Evolutionary conservation across 2,888 invertebrate genomes (phyloP).

Genomic region (Acanthococcus lagerstroemiae): DNA sequence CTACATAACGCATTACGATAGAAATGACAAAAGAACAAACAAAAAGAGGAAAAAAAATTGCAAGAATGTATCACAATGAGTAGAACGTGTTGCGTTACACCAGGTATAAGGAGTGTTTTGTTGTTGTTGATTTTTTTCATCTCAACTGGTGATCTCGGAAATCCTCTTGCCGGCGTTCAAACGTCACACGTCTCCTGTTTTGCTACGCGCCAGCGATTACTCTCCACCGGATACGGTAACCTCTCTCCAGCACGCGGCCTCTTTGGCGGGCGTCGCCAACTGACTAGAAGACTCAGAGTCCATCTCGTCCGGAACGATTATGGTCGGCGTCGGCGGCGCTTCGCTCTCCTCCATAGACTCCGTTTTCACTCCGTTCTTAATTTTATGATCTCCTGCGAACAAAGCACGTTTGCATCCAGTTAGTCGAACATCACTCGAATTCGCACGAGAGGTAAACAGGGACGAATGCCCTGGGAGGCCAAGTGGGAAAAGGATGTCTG

Average conservation of each 20-base stretch:
- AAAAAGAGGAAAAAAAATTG: conserved; percentile 13
- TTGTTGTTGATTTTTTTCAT: no score
- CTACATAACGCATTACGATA: background rate
- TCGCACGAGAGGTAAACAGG: background rate
- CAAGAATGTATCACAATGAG: conserved; percentile 8
- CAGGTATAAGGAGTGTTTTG: no score
- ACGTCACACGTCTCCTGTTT: no score
- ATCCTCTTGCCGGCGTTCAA: no score
- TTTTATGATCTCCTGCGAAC: conserved; percentile 18
- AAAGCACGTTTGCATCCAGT: background rate
- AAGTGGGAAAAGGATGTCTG: background rate
- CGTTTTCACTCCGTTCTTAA: conserved; percentile 7
- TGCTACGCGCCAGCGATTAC: no score
- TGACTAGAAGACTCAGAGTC: conserved; percentile 25
- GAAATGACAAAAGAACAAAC: conserved; percentile 5
- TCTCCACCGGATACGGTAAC: conserved; percentile 28
- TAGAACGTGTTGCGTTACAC: background rate
- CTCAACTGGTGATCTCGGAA: no score
- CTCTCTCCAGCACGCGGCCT: conserved; percentile 19
- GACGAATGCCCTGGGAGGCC: background rate
- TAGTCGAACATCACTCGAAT: background rate
- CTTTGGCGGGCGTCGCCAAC: conserved; percentile 6
- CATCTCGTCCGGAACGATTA: background rate
- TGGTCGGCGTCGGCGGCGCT: background rate
- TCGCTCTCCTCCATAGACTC: background rate